Evolutionary conservation across 2,797 vertebrate genomes (phyloP).

Genomic region (Scolopax bukidnonensis): DNA sequence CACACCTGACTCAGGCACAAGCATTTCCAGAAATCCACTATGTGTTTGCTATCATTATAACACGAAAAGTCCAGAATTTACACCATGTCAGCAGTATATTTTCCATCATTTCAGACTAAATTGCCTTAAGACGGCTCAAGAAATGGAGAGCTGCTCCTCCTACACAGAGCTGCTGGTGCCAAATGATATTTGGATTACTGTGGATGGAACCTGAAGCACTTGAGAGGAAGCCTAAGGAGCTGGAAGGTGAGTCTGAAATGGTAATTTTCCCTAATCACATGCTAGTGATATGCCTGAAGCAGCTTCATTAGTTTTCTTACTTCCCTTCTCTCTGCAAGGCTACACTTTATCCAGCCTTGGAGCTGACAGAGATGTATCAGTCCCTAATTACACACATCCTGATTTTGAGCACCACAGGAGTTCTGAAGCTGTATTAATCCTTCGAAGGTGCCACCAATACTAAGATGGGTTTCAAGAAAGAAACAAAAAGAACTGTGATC

Average conservation of each 20-base stretch:
- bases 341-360: neutral
- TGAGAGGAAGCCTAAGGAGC: neutral
- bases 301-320: neutral
- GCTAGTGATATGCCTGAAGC: neutral
- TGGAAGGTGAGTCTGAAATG: neutral
- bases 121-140: neutral
- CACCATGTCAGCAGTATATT: neutral
- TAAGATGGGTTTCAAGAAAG: neutral
- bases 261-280: neutral
- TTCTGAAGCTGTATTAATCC: neutral
- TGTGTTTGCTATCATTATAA: neutral
- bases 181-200: neutral
- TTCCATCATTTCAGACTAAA: neutral
- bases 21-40: neutral
- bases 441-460: neutral
- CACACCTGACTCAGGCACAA: neutral
- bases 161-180: neutral
- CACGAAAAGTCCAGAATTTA: neutral
- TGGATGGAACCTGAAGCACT: neutral
- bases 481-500: neutral
- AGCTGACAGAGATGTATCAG: neutral
- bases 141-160: neutral
- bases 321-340: neutral
- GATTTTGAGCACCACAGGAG: neutral
- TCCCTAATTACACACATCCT: neutral